Evolutionary conservation across 2,113 vertebrate species (phyloP).

Genomic region (Tragelaphus imberbis): DNA sequence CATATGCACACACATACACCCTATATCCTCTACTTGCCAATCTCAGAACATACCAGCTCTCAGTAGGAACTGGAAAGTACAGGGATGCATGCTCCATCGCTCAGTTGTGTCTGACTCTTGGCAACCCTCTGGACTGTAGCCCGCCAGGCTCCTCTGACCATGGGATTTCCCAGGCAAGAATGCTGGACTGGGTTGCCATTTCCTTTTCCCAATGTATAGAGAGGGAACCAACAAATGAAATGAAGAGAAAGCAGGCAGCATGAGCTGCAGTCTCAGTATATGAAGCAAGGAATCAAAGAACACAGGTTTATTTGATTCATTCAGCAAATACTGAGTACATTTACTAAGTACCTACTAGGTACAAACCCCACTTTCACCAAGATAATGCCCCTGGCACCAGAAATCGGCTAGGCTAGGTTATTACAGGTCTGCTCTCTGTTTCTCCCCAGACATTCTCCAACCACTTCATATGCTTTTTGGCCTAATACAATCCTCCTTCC

Average conservation of each 20-base stretch:
- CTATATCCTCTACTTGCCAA: background rate
- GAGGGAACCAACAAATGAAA: background rate
- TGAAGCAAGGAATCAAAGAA: background rate
- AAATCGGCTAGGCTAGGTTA: background rate
- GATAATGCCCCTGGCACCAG: background rate
- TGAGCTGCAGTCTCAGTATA: background rate
- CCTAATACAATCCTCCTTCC: background rate
- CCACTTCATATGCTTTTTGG: background rate
- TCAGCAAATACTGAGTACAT: background rate
- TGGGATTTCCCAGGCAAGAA: background rate
- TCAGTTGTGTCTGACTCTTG: background rate
- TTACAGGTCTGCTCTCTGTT: background rate
- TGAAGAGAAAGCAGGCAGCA: background rate
- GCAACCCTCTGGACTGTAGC: background rate
- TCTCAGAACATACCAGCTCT: background rate
- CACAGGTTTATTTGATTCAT: background rate
- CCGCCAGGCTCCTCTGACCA: background rate
- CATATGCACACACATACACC: background rate
- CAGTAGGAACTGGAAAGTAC: background rate
- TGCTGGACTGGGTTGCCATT: background rate
- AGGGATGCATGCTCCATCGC: rapidly evolving
- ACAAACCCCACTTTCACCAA: background rate
- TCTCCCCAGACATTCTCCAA: background rate
- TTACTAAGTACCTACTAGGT: background rate
- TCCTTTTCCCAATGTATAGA: background rate